Conservation (phyloP, 2,797 vertebrate genomes). For the Ctenopoma multispine region DNA sequence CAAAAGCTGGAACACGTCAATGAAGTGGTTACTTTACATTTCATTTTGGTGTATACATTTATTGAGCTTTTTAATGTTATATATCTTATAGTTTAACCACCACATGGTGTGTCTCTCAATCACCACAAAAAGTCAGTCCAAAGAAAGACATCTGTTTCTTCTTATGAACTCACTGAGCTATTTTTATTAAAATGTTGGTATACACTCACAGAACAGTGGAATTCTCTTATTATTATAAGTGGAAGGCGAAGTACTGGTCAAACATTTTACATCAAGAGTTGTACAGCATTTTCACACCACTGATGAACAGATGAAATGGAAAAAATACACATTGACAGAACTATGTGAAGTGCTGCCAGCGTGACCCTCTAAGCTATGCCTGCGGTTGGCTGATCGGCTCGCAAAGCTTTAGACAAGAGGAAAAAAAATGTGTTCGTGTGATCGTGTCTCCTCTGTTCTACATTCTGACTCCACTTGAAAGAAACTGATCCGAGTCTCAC, state of each 20-base stretch:
- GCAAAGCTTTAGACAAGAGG: not conserved
- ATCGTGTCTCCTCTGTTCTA: not conserved
- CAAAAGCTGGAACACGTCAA: too few species aligned
- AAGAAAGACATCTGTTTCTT: not conserved
- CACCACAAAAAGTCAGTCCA: not conserved
- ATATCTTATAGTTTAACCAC: too few species aligned
- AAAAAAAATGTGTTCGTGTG: not conserved
- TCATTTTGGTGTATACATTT: too few species aligned
- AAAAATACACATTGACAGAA: slow-evolving; percentile 8
- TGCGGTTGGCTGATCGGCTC: not conserved
- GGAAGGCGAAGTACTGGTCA: not conserved
- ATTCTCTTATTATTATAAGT: not conserved
- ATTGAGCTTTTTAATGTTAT: too few species aligned
- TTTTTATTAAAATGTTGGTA: not conserved
- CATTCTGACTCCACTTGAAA: not conserved
- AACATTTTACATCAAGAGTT: not conserved
- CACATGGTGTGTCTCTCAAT: not conserved
- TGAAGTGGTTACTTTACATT: too few species aligned
- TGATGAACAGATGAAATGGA: not conserved
- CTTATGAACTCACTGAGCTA: not conserved
- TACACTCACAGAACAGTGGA: not conserved
- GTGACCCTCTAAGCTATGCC: not conserved
- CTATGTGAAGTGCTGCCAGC: slow-evolving; percentile 19
- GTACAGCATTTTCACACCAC: not conserved
- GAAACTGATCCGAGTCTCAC: slow-evolving; percentile 69